Percentiles rank a stretch among this genome's conserved stretches.
These are phyloP conservation scores for Laupala kohalensis DNA, from an alignment of 1,140 invertebrate species.

Conservation along the genomic window DNA sequence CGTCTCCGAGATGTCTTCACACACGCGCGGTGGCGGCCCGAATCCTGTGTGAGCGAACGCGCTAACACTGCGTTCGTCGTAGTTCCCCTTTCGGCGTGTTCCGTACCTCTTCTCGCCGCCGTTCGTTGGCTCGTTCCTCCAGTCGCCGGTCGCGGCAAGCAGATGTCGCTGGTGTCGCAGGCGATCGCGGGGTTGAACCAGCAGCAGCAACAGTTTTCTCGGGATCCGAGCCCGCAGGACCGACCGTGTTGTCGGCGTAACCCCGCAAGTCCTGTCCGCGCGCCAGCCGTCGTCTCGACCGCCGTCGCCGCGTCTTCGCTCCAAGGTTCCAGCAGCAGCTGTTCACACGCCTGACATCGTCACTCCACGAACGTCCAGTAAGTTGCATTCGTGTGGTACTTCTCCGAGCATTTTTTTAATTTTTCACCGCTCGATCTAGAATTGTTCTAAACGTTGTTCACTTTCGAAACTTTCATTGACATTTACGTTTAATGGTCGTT, in stretches of 20 bases:
- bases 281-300: neutral
- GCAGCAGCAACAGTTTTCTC: neutral
- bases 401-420: too few relatives aligned
- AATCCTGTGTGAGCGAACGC: too few relatives aligned
- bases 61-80: too few relatives aligned
- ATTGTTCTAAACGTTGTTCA: too few relatives aligned
- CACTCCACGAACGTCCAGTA: neutral
- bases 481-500: too few relatives aligned
- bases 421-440: too few relatives aligned
- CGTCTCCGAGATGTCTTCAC: too few relatives aligned
- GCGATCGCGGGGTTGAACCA: conserved; percentile 5
- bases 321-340: neutral
- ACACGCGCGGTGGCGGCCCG: too few relatives aligned
- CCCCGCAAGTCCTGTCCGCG: neutral
- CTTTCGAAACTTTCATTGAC: too few relatives aligned
- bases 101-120: too few relatives aligned
- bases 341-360: neutral
- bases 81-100: too few relatives aligned
- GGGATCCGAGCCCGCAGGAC: neutral
- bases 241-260: neutral
- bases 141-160: neutral
- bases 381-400: neutral
- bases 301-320: neutral
- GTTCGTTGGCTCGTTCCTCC: neutral
- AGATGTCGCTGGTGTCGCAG: conserved; percentile 11